phyloP scores from a whole-genome alignment of 2,888 invertebrate genomes.

The Linyphia triangularis region DNA sequence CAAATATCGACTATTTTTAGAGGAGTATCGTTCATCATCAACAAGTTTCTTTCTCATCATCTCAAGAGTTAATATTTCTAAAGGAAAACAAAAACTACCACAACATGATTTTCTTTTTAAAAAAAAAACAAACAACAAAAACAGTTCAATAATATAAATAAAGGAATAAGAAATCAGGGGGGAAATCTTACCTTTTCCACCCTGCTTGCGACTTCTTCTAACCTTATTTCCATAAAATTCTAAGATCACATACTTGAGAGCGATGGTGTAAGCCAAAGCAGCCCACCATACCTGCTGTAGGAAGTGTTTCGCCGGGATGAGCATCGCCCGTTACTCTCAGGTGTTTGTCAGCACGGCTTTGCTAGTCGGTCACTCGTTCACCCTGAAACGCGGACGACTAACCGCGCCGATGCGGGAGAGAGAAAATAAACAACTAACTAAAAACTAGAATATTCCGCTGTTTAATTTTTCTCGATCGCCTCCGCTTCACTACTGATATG shows the following conservation, averaged over 20 bases:
- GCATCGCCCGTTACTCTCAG: constrained; percentile 5
- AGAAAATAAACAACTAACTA: neutral
- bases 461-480: neutral
- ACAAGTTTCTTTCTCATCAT: too few species aligned
- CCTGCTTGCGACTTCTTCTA: neutral
- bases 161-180: neutral
- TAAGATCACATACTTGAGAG: constrained; percentile 41
- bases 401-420: neutral
- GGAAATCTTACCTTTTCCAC: constrained; percentile 24
- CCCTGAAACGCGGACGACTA: neutral
- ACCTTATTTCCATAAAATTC: constrained; percentile 43
- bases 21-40: too few species aligned
- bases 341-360: neutral
- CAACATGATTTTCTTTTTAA: neutral
- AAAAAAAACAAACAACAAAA: neutral
- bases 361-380: constrained; percentile 14
- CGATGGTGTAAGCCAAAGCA: constrained; percentile 46
- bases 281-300: constrained; percentile 24
- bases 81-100: neutral
- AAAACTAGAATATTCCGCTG: too few species aligned
- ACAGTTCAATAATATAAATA: neutral
- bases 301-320: constrained; percentile 15
- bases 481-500: too few species aligned
- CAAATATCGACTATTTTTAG: too few species aligned
- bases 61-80: too few species aligned